These are phyloP conservation scores for Corydoras sp. DNA, from an alignment of 2,113 vertebrate species.

Conservation along the genomic window DNA sequence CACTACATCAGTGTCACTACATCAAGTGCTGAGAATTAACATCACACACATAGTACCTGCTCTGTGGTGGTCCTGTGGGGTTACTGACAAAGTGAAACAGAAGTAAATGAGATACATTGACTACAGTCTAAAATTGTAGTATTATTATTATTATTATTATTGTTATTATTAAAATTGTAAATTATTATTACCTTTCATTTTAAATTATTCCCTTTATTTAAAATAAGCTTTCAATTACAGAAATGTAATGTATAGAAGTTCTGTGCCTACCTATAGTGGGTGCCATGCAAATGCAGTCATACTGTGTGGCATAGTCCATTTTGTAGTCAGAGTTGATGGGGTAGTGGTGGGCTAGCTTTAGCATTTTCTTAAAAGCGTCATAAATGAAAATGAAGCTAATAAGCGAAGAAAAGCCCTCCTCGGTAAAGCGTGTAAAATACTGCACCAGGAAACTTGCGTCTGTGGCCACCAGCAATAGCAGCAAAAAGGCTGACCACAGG, in stretches of 20 bases:
- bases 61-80: too few species aligned
- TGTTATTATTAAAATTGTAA: too few species aligned
- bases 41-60: too few species aligned
- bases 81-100: too few species aligned
- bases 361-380: constrained; percentile 97
- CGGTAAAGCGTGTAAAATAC: constrained; percentile 97
- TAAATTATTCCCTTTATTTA: too few species aligned
- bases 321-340: constrained; percentile 83
- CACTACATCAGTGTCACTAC: too few species aligned
- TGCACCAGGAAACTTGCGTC: constrained; percentile 95
- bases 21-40: too few species aligned
- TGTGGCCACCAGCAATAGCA: constrained; percentile 85
- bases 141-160: too few species aligned
- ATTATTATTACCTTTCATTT: too few species aligned
- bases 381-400: constrained; percentile 99
- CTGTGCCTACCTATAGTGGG: constrained; percentile 69
- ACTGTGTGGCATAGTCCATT: constrained; percentile 76
- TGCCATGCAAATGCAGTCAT: constrained; percentile 82
- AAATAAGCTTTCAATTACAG: neutral
- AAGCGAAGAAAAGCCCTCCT: constrained; percentile 93
- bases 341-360: constrained; percentile 85
- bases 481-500: constrained; percentile 91
- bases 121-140: too few species aligned
- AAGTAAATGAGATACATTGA: too few species aligned
- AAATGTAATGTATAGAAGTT: too few species aligned